These are phyloP conservation scores for Perdix hodgsoniae DNA, from an alignment of 2,797 vertebrate genomes.

Conservation along the genomic window DNA sequence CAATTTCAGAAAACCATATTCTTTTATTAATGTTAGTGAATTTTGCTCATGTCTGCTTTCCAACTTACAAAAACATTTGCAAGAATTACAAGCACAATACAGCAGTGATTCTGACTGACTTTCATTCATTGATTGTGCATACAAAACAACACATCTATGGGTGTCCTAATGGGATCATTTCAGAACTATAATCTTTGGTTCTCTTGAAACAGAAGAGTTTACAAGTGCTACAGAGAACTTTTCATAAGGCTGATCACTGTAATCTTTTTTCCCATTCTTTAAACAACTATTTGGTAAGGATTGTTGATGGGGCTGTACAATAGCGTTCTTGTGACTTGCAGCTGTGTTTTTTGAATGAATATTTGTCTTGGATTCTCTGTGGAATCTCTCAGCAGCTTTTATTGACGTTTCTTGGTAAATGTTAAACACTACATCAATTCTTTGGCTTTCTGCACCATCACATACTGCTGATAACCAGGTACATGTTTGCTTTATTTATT, in stretches of 20 bases:
- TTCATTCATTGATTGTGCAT: neutral
- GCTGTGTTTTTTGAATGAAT: slow-evolving; percentile 70
- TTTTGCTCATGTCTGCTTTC: neutral
- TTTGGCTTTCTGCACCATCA: slow-evolving; percentile 30
- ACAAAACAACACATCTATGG: neutral
- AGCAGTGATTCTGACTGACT: neutral
- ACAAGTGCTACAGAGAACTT: neutral
- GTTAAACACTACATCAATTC: slow-evolving; percentile 57
- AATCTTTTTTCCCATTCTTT: neutral
- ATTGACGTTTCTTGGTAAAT: slow-evolving; percentile 57
- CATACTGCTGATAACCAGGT: slow-evolving; percentile 53
- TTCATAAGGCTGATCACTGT: slow-evolving; percentile 12
- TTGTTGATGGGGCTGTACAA: slow-evolving; percentile 53
- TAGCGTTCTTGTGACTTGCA: slow-evolving; percentile 60
- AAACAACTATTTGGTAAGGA: slow-evolving; percentile 4
- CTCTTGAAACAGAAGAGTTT: slow-evolving; percentile 9
- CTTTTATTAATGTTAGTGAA: neutral
- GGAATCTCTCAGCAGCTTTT: slow-evolving; percentile 63
- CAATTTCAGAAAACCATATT: neutral
- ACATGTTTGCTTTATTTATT: slow-evolving; percentile 53
- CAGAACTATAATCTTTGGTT: neutral
- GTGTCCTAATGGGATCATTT: neutral
- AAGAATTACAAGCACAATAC: neutral
- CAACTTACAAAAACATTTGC: neutral
- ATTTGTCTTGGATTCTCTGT: slow-evolving; percentile 64